phyloP scores from a whole-genome alignment of 2,888 invertebrate species.

The Cryptus armator region DNA sequence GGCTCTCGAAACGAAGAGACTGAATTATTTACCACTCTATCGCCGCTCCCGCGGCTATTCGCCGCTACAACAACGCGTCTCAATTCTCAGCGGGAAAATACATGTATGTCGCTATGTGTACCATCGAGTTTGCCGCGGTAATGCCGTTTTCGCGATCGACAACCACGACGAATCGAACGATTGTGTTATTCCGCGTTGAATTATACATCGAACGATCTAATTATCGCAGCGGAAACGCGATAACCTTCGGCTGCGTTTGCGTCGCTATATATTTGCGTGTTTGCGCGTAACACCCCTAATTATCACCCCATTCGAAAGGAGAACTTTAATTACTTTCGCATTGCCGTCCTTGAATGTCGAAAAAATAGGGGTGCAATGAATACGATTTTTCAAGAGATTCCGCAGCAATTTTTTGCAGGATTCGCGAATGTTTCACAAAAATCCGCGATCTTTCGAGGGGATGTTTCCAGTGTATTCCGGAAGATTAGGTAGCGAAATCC shows the following conservation, averaged over 20 bases:
- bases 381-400: slow-evolving; percentile 49
- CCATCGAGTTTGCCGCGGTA: neutral
- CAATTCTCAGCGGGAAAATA: neutral
- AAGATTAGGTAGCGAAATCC: slow-evolving; percentile 7
- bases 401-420: slow-evolving; percentile 40
- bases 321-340: no score
- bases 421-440: slow-evolving; percentile 17
- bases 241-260: no score
- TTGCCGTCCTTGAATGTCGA: slow-evolving; percentile 8
- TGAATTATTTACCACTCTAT: slow-evolving; percentile 41
- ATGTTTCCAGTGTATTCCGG: slow-evolving; percentile 10
- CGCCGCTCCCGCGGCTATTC: slow-evolving; percentile 1
- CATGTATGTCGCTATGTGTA: neutral
- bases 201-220: neutral
- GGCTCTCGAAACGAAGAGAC: slow-evolving; percentile 14
- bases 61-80: slow-evolving; percentile 3
- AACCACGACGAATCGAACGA: neutral
- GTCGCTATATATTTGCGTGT: no score
- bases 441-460: slow-evolving; percentile 14
- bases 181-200: neutral
- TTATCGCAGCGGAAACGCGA: neutral
- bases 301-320: no score
- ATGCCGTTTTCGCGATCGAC: neutral
- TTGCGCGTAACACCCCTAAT: no score
- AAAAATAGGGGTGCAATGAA: slow-evolving; percentile 47